Conservation (phyloP, 1,140 invertebrate species). For the Drosophila sulfurigaster region DNA sequence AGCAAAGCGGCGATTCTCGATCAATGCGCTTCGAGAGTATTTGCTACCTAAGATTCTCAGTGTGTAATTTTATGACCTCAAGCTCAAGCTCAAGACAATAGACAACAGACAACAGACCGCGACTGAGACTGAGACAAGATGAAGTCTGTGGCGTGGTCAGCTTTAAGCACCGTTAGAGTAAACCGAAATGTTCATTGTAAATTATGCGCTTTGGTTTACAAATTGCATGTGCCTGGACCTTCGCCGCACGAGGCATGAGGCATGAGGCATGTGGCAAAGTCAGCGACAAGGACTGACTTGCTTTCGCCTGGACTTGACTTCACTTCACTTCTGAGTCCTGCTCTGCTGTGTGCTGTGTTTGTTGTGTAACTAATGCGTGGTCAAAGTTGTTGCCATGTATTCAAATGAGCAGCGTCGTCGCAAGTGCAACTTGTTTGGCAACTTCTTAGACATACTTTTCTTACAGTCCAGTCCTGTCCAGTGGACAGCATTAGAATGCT, state of each 20-base stretch:
- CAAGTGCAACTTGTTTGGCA: conserved; percentile 60
- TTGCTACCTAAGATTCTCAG: background rate
- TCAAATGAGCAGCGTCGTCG: conserved; percentile 70
- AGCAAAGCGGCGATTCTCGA: background rate
- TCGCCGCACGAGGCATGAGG: conserved; percentile 66
- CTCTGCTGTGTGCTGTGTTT: conserved; percentile 28
- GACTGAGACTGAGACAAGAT: conserved; percentile 18
- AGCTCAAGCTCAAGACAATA: background rate
- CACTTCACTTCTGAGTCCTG: conserved; percentile 30
- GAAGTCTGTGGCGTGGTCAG: conserved; percentile 47
- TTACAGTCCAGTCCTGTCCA: conserved; percentile 21
- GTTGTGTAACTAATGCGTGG: conserved; percentile 76
- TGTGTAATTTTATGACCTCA: conserved; percentile 33
- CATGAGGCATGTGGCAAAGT: conserved; percentile 61
- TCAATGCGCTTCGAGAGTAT: background rate
- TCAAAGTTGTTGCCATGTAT: conserved; percentile 78
- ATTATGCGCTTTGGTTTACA: conserved; percentile 82
- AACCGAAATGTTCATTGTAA: conserved; percentile 69
- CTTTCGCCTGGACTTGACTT: conserved; percentile 28
- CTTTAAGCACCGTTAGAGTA: conserved; percentile 39
- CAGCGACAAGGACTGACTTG: conserved; percentile 42
- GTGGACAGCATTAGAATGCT: conserved; percentile 17
- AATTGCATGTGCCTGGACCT: conserved; percentile 70
- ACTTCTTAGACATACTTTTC: conserved; percentile 81
- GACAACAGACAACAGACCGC: background rate